phyloP scores from a whole-genome alignment of 2,113 vertebrate species.

The Indicator indicator region DNA sequence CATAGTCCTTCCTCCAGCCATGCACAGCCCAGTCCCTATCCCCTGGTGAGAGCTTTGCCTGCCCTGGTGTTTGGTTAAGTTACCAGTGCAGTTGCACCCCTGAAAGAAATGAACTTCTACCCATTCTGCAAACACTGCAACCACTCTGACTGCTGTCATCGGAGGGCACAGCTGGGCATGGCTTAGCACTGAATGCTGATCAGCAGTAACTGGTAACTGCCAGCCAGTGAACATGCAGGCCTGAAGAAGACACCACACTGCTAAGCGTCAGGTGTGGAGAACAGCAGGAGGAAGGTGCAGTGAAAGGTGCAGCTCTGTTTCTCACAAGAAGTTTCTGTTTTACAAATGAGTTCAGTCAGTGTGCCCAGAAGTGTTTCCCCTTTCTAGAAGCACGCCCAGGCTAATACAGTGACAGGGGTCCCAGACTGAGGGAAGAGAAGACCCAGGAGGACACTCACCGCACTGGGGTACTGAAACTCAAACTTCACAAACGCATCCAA shows the following conservation, averaged over 20 bases:
- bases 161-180: neutral
- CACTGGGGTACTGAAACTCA: constrained; percentile 93
- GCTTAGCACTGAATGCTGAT: neutral
- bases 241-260: neutral
- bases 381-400: neutral
- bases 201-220: neutral
- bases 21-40: neutral
- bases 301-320: neutral
- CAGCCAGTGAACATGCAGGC: neutral
- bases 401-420: neutral
- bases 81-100: neutral
- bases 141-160: neutral
- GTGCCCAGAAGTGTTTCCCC: neutral
- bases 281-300: neutral
- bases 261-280: neutral
- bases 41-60: accelerated
- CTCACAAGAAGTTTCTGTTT: neutral
- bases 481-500: constrained; percentile 92
- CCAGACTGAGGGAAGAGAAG: neutral
- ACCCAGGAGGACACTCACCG: constrained; percentile 77
- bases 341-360: neutral
- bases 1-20: neutral
- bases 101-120: neutral
- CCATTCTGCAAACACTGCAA: neutral
- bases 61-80: neutral